phyloP scores from a whole-genome alignment of 2,888 invertebrate genomes.

The Chaetogeoica ovagalla region DNA sequence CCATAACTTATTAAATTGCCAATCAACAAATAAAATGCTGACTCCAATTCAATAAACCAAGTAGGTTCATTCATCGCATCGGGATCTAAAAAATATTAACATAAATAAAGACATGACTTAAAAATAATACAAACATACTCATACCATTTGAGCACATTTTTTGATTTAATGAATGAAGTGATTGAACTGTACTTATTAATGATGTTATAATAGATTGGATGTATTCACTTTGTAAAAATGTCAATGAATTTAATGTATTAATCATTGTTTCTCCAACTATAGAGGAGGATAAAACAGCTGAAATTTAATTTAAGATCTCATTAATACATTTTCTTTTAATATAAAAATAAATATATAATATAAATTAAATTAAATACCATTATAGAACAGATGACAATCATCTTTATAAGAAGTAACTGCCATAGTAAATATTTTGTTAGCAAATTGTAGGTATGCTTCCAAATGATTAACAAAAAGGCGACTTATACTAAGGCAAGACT shows the following conservation, averaged over 20 bases:
- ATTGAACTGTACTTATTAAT: conserved; percentile 51
- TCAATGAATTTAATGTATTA: conserved; percentile 40
- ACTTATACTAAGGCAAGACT: conserved; percentile 39
- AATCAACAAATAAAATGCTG: conserved; percentile 66
- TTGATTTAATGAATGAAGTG: conserved; percentile 55
- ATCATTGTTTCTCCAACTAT: conserved; percentile 47
- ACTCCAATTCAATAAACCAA: conserved; percentile 67
- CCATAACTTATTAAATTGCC: conserved; percentile 65
- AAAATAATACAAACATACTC: conserved; percentile 25
- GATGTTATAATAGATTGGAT: conserved; percentile 37
- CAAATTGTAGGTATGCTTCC: conserved; percentile 41
- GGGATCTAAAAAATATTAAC: conserved; percentile 22
- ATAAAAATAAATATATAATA: neutral
- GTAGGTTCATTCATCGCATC: conserved; percentile 59
- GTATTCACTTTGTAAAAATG: conserved; percentile 36
- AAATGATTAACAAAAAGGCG: conserved; percentile 44
- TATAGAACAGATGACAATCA: conserved; percentile 17
- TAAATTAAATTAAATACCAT: conserved; percentile 15
- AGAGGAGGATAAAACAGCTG: conserved; percentile 40
- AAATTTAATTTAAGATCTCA: conserved; percentile 3
- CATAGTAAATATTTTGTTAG: conserved; percentile 38
- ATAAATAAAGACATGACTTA: neutral
- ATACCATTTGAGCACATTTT: conserved; percentile 34
- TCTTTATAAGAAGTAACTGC: conserved; percentile 18
- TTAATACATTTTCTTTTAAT: neutral